These are phyloP conservation scores for Conchocele bisecta DNA, from an alignment of 2,888 invertebrate genomes.

Conservation along the genomic window DNA sequence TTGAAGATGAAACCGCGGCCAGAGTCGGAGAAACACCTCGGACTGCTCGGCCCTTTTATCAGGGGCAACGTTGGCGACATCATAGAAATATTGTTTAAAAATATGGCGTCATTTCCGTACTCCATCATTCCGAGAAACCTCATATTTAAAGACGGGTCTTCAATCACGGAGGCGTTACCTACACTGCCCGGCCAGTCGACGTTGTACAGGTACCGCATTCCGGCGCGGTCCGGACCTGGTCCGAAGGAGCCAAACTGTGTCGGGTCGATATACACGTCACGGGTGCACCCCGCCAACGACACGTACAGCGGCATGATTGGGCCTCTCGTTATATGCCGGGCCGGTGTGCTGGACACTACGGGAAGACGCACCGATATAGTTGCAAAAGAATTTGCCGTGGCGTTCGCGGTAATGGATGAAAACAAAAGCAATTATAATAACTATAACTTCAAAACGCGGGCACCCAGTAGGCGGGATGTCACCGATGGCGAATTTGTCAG, in stretches of 20 bases:
- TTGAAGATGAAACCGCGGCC: conserved; percentile 18
- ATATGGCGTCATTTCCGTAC: conserved; percentile 60
- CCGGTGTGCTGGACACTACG: conserved; percentile 38
- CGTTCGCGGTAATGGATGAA: conserved; percentile 71
- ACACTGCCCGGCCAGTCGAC: conserved; percentile 42
- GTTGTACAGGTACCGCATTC: conserved; percentile 64
- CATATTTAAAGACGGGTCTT: conserved; percentile 49
- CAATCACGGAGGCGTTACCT: conserved; percentile 21
- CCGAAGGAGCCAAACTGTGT: conserved; percentile 63
- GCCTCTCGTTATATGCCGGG: conserved; percentile 59
- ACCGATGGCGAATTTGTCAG: conserved; percentile 26
- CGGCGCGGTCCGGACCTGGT: conserved; percentile 61
- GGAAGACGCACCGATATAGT: conserved; percentile 35
- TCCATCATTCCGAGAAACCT: conserved; percentile 64
- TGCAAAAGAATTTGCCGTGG: conserved; percentile 65
- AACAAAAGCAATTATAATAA: conserved; percentile 67
- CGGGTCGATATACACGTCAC: conserved; percentile 60
- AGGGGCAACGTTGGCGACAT: conserved; percentile 70
- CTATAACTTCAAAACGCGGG: conserved; percentile 63
- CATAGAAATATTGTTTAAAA: conserved; percentile 60
- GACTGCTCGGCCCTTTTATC: conserved; percentile 66
- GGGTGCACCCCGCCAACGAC: conserved; percentile 59
- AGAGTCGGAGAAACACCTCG: conserved; percentile 34
- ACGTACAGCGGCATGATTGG: conserved; percentile 63
- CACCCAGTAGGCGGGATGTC: conserved; percentile 33